Percentiles rank a stretch among this genome's conserved stretches.
These are phyloP conservation scores for Busseola fusca DNA, from an alignment of 2,888 invertebrate genomes.

Conservation along the genomic window DNA sequence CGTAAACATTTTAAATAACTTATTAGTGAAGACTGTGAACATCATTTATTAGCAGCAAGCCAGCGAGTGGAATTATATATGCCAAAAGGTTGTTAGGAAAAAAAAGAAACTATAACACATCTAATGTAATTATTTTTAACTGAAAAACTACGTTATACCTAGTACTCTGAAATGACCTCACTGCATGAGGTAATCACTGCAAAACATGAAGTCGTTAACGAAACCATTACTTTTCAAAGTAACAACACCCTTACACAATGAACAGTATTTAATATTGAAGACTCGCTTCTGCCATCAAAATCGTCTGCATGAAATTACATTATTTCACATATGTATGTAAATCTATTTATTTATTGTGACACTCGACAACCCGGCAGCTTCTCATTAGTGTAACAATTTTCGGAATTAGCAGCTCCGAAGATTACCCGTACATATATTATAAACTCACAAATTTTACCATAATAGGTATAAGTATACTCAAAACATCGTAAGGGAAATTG, in stretches of 20 bases:
- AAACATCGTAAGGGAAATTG: too few relatives aligned
- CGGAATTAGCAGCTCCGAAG: neutral
- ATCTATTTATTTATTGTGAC: too few relatives aligned
- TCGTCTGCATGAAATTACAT: neutral
- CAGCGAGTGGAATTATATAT: neutral
- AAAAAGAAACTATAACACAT: neutral
- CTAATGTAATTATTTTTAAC: neutral
- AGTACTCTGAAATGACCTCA: conserved; percentile 39
- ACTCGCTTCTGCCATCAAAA: neutral
- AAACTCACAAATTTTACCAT: neutral
- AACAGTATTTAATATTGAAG: neutral
- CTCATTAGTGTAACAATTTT: neutral
- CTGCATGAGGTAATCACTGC: conserved; percentile 40
- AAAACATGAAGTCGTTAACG: conserved; percentile 28
- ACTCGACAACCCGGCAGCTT: neutral
- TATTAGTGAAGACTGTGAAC: conserved; percentile 26
- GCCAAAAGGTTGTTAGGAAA: conserved; percentile 1
- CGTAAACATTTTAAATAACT: conserved; percentile 41
- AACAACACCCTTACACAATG: neutral
- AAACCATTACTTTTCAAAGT: conserved; percentile 11
- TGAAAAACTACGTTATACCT: neutral
- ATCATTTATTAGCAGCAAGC: conserved; percentile 9
- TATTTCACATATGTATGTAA: too few relatives aligned
- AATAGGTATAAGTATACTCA: neutral
- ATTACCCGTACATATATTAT: neutral